phyloP scores from a whole-genome alignment of 2,888 invertebrate genomes.

The Piscicola geometra region DNA sequence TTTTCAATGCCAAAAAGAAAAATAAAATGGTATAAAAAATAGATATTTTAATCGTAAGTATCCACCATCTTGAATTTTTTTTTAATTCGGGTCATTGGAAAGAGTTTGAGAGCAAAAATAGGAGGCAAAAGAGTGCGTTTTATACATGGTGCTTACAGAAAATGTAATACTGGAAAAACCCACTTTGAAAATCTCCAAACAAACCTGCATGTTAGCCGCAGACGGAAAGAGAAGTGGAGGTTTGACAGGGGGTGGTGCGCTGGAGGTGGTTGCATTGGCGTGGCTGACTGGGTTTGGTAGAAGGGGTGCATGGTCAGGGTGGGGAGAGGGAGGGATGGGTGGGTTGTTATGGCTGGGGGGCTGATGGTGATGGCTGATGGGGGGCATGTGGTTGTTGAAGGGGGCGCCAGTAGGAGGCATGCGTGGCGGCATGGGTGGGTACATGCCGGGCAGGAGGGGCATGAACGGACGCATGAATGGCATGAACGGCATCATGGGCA shows the following conservation, averaged over 20 bases:
- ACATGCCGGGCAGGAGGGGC: slow-evolving; percentile 37
- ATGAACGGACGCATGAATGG: slow-evolving; percentile 40
- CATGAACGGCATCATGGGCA: slow-evolving; percentile 33
- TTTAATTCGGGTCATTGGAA: no score
- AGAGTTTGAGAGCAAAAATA: no score
- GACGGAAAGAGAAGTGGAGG: slow-evolving; percentile 30
- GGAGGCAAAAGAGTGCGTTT: no score
- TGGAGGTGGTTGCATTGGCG: neutral
- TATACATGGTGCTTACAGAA: no score
- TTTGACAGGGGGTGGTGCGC: neutral
- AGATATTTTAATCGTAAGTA: no score
- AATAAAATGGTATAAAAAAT: no score
- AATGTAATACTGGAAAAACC: no score
- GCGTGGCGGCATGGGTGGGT: neutral
- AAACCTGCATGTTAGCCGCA: slow-evolving; percentile 13
- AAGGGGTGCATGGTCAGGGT: no score
- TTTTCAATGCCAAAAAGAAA: no score
- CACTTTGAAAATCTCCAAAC: no score
- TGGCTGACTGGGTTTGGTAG: neutral
- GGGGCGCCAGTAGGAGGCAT: neutral
- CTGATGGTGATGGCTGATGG: neutral
- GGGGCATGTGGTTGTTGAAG: neutral
- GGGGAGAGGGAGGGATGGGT: no score
- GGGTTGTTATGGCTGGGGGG: neutral
- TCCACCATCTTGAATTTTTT: no score